These are phyloP conservation scores for Drosophila nannoptera DNA, from an alignment of 1,140 invertebrate species.

Conservation along the genomic window DNA sequence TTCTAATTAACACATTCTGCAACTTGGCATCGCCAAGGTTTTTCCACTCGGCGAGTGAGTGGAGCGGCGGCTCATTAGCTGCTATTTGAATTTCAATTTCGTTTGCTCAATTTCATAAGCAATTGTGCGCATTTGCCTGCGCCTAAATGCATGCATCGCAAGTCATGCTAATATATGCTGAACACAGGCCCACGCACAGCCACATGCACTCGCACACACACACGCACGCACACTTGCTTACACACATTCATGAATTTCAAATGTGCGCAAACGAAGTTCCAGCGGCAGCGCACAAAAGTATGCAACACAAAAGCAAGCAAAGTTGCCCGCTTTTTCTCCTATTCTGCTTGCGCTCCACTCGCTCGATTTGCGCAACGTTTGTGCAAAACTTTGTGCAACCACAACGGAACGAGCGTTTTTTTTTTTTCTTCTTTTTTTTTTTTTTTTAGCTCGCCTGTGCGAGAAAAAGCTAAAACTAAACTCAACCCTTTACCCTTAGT, in stretches of 20 bases:
- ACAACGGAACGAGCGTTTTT: constrained; percentile 11
- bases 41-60: constrained; percentile 4
- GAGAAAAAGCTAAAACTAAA: constrained; percentile 29
- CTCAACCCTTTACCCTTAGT: constrained; percentile 9
- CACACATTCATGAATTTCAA: constrained; percentile 68
- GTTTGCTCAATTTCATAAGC: constrained; percentile 76
- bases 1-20: constrained; percentile 40
- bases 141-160: constrained; percentile 61
- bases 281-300: constrained; percentile 51
- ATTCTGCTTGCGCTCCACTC: constrained; percentile 29
- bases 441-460: not conserved
- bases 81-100: constrained; percentile 67
- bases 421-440: constrained; percentile 11
- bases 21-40: constrained; percentile 22
- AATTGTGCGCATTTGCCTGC: constrained; percentile 55
- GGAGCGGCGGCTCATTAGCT: constrained; percentile 60
- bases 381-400: constrained; percentile 45
- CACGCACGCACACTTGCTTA: constrained; percentile 10
- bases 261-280: constrained; percentile 71
- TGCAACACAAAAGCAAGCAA: constrained; percentile 60
- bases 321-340: constrained; percentile 35
- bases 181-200: constrained; percentile 28
- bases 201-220: constrained; percentile 21
- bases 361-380: constrained; percentile 47
- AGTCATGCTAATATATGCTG: constrained; percentile 65